phyloP scores from a whole-genome alignment of 2,113 vertebrate genomes.

The Eublepharis macularius region DNA sequence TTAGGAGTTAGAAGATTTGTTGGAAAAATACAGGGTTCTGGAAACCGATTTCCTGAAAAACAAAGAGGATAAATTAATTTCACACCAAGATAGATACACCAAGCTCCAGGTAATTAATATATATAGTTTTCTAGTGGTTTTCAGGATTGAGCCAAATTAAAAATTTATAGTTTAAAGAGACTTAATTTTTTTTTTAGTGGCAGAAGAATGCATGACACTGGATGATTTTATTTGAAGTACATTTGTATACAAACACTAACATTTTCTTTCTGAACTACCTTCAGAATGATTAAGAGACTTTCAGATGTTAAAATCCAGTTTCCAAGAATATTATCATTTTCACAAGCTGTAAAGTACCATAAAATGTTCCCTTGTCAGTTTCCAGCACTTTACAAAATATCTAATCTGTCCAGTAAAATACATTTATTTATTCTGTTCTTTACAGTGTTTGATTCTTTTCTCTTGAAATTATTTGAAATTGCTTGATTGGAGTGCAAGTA shows the following conservation, averaged over 20 bases:
- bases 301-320: background rate
- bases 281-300: background rate
- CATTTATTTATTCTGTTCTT: background rate
- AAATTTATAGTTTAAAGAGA: background rate
- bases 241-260: background rate
- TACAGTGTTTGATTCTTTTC: background rate
- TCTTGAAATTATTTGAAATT: background rate
- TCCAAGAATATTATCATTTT: background rate
- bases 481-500: background rate
- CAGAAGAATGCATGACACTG: background rate
- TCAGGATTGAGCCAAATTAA: background rate
- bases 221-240: background rate
- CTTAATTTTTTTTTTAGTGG: background rate
- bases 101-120: slow-evolving; percentile 80
- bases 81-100: slow-evolving; percentile 72
- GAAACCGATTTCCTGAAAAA: slow-evolving; percentile 75
- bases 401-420: background rate
- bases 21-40: slow-evolving; percentile 73
- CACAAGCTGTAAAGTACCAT: background rate
- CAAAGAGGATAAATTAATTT: slow-evolving; percentile 66
- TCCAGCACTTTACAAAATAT: background rate
- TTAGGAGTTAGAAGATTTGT: slow-evolving; percentile 74
- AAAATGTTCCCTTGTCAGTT: background rate
- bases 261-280: background rate
- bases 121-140: too few relatives aligned